Percentiles rank a stretch among this genome's conserved stretches.
These are phyloP conservation scores for Tipula vernalis DNA, from an alignment of 2,888 invertebrate genomes.

Conservation along the genomic window DNA sequence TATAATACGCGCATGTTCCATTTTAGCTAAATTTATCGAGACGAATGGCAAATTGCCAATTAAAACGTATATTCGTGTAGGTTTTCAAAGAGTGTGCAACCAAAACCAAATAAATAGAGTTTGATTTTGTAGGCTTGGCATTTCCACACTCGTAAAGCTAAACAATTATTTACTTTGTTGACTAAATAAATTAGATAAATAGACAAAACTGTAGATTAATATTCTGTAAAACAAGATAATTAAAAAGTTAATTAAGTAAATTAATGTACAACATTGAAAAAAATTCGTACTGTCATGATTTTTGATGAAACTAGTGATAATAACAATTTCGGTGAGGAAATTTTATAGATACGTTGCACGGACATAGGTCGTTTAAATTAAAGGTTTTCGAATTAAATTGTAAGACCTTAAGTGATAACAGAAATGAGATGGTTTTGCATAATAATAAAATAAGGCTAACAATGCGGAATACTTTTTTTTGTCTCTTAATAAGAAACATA, in stretches of 20 bases:
- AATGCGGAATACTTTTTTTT: too few relatives aligned
- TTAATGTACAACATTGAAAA: neutral
- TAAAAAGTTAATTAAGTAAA: neutral
- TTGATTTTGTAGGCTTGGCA: neutral
- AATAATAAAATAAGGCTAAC: too few relatives aligned
- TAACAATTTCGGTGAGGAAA: neutral
- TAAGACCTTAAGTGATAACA: too few relatives aligned
- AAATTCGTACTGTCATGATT: neutral
- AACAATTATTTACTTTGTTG: neutral
- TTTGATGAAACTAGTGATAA: neutral
- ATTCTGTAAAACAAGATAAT: neutral
- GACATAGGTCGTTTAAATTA: too few relatives aligned
- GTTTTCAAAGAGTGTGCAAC: neutral
- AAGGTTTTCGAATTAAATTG: too few relatives aligned
- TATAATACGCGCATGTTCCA: neutral
- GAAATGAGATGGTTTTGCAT: too few relatives aligned
- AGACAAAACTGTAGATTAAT: neutral
- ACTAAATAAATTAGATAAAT: neutral
- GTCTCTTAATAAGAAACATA: too few relatives aligned
- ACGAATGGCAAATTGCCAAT: neutral
- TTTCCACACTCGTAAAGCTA: neutral
- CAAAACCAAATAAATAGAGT: neutral
- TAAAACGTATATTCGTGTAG: neutral
- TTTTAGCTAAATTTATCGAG: neutral
- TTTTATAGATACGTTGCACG: too few relatives aligned